Evolutionary conservation across 2,113 vertebrate genomes (phyloP).

Genomic region (Pomatostomus ruficeps): DNA sequence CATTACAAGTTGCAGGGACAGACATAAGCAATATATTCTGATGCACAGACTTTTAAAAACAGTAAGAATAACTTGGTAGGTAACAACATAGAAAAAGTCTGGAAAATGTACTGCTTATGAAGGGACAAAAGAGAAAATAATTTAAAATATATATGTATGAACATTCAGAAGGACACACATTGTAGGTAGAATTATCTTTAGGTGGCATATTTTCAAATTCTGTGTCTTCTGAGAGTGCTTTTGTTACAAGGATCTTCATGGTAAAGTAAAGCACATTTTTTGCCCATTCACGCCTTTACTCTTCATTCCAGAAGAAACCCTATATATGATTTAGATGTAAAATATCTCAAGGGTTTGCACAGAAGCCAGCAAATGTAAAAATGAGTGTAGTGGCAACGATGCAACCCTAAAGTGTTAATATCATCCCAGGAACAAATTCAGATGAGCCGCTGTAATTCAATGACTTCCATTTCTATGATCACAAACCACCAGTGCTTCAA

Average conservation of each 20-base stretch:
- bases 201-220: background rate
- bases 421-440: background rate
- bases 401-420: background rate
- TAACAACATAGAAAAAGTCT: background rate
- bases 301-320: background rate
- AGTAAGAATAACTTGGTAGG: background rate
- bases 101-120: background rate
- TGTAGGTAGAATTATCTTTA: background rate
- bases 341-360: background rate
- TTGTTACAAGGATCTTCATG: background rate
- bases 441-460: background rate
- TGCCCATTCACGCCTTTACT: background rate
- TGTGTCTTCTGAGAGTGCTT: background rate
- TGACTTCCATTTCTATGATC: background rate
- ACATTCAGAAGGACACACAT: background rate
- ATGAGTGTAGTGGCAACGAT: background rate
- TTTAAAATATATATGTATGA: background rate
- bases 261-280: background rate
- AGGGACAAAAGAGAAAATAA: background rate
- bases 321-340: background rate
- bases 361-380: background rate
- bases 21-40: background rate
- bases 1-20: background rate
- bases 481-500: background rate
- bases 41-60: background rate